These are phyloP conservation scores for Alloscopus bannaensis DNA, from an alignment of 2,888 invertebrate species.

Conservation along the genomic window DNA sequence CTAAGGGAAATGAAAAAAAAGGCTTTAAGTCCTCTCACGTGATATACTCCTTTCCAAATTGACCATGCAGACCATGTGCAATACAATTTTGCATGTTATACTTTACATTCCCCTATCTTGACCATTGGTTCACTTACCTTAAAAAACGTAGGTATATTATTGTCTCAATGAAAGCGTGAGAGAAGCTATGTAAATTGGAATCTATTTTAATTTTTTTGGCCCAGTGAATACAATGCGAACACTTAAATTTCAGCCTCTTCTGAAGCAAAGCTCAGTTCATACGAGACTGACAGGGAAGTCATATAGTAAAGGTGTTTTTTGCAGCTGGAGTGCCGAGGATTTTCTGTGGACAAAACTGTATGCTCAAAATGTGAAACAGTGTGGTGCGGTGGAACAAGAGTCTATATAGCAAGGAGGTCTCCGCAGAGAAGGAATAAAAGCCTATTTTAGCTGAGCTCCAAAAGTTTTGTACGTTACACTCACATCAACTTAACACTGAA, in stretches of 20 bases:
- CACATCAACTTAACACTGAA: no score
- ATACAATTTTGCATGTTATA: neutral
- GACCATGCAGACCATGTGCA: neutral
- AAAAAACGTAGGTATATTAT: neutral
- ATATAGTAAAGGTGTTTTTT: slow-evolving; percentile 9
- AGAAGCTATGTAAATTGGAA: neutral
- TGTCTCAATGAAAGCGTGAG: neutral
- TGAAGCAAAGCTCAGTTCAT: slow-evolving; percentile 26
- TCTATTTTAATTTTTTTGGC: neutral
- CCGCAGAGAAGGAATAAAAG: no score
- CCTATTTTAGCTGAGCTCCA: no score
- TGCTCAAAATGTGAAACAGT: no score
- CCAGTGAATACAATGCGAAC: no score
- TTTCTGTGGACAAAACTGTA: no score
- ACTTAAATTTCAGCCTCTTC: slow-evolving; percentile 22
- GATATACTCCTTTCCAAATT: neutral
- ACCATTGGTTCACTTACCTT: neutral
- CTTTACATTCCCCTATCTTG: neutral
- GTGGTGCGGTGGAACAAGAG: no score
- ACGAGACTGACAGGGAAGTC: slow-evolving; percentile 38
- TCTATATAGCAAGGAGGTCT: no score
- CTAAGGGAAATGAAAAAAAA: neutral
- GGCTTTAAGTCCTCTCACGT: neutral
- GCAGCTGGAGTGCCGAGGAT: slow-evolving; percentile 47
- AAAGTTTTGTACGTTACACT: no score